Percentiles rank a stretch among this genome's conserved stretches.
phyloP scores from a whole-genome alignment of 2,888 invertebrate species.

The Unio pictorum region DNA sequence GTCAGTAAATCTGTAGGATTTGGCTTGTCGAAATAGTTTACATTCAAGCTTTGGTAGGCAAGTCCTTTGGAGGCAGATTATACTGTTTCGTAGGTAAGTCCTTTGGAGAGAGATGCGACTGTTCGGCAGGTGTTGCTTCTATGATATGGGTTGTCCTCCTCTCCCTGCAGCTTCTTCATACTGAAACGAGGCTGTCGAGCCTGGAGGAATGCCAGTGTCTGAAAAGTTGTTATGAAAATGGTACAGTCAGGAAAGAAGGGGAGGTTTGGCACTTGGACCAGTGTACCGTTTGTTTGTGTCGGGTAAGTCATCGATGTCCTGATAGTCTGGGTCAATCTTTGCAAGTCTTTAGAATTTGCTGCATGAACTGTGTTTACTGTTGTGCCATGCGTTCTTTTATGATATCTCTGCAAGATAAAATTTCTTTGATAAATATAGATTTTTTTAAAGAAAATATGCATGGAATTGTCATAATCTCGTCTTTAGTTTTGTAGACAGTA shows the following conservation, averaged over 20 bases:
- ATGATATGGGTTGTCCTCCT: neutral
- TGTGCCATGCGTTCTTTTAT: too few relatives aligned
- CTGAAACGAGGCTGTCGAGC: conserved; percentile 84
- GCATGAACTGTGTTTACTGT: too few relatives aligned
- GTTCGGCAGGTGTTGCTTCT: neutral
- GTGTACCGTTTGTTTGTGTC: conserved; percentile 91
- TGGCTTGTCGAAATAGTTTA: too few relatives aligned
- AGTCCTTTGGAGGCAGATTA: neutral
- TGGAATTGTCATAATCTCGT: too few relatives aligned
- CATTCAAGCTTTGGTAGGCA: neutral
- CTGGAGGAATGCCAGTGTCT: conserved; percentile 93
- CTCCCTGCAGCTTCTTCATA: conserved; percentile 80
- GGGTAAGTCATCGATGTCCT: conserved; percentile 76
- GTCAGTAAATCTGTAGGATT: too few relatives aligned
- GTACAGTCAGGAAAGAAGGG: conserved; percentile 86
- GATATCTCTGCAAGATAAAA: too few relatives aligned
- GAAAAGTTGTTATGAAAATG: conserved; percentile 88
- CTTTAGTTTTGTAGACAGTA: too few relatives aligned
- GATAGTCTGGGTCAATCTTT: neutral
- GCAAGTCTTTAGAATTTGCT: too few relatives aligned
- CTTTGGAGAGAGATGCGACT: neutral
- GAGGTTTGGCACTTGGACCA: conserved; percentile 85
- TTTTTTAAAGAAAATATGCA: too few relatives aligned
- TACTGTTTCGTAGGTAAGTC: neutral
- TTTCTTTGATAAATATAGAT: too few relatives aligned